Conservation (phyloP, 2,113 vertebrate species). For the Pomatostomus ruficeps region DNA sequence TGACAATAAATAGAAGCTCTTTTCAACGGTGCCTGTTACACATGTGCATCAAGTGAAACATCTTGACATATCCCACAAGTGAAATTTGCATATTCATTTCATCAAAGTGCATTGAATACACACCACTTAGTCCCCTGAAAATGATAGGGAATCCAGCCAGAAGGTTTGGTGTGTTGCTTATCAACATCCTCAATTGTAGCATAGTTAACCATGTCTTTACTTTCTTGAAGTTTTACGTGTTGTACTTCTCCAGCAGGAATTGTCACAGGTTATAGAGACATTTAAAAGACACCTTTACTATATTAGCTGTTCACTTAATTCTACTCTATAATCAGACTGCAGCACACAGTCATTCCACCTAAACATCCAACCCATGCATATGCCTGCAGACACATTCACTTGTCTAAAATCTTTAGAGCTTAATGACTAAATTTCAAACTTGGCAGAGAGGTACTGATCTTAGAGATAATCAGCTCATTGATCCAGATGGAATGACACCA, state of each 20-base stretch:
- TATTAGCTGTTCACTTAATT: background rate
- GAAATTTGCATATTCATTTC: background rate
- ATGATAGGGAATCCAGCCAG: background rate
- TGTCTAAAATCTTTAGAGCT: background rate
- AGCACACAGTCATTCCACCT: background rate
- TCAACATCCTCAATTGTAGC: background rate
- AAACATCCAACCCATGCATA: background rate
- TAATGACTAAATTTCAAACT: background rate
- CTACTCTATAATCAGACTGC: background rate
- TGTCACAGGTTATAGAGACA: background rate
- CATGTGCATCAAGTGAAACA: background rate
- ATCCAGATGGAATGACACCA: background rate
- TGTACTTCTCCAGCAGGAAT: background rate
- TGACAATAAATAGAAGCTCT: background rate
- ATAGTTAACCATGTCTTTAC: fast-evolving
- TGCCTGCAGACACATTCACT: background rate
- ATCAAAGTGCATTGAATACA: background rate
- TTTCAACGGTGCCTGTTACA: background rate
- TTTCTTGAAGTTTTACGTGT: background rate
- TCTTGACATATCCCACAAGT: background rate
- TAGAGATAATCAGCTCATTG: background rate
- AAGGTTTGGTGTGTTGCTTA: background rate
- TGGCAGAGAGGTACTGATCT: background rate
- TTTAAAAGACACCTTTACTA: background rate
- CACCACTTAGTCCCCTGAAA: background rate